These are phyloP conservation scores for Archocentrus centrarchus DNA, from an alignment of 2,113 vertebrate species.

Conservation along the genomic window DNA sequence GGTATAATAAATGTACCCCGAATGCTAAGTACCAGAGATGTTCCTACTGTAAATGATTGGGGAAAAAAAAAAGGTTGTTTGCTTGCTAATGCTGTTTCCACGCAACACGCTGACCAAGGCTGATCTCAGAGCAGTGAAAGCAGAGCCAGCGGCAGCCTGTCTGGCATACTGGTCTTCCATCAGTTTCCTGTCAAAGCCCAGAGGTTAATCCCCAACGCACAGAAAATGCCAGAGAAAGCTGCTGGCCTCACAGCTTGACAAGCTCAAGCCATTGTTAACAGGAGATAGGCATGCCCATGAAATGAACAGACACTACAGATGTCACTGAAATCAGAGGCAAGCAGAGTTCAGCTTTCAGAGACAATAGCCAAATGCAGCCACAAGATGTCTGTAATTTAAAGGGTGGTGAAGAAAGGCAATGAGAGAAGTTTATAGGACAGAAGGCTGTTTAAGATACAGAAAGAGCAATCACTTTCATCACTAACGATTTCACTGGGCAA, in stretches of 20 bases:
- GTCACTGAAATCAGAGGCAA: too few species aligned
- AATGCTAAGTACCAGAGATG: background rate
- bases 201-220: background rate
- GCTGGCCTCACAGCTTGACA: background rate
- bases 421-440: too few species aligned
- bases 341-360: too few species aligned
- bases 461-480: background rate
- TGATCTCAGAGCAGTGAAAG: background rate
- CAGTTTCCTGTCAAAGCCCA: background rate
- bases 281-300: too few species aligned
- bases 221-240: background rate
- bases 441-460: too few species aligned
- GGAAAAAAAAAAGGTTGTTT: background rate
- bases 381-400: background rate
- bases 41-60: background rate
- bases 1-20: background rate
- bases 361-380: too few species aligned
- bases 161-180: background rate
- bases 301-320: too few species aligned
- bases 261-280: background rate
- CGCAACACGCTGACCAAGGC: background rate
- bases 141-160: background rate
- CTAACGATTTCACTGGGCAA: conserved; percentile 1
- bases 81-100: background rate
- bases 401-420: background rate